Base-by-base conservation (phyloP, 2,797 vertebrate species). In the Ibycter americanus region DNA sequence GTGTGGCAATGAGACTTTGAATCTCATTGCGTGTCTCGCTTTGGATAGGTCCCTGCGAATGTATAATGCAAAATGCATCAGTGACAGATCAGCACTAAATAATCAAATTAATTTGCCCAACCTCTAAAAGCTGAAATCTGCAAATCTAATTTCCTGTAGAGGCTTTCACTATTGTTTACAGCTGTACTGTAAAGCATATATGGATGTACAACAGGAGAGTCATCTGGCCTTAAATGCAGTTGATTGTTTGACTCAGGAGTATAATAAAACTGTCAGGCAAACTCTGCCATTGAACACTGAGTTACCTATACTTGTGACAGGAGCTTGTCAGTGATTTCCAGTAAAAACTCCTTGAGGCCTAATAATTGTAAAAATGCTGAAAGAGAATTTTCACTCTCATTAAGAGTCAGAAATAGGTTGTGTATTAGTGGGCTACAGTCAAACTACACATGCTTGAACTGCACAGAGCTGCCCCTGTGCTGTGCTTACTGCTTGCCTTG, bases 121-220 rank as follows among this genome's bases (percentile, higher is more conserved):
- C n/a, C 29, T 71, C 78, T 95, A 74, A 83, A 87, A 90, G 52
- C 42, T 93, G 83, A 91, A 90, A 96, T 89, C 94, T 95, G 93
- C 82, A 96, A 97, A 95, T 95, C 83, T 96, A 85, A 93, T 96
- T 96, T 95, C 74, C 82, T 93, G 89, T 49, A 58, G 78, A 90
- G 51, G n/a, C 34, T 94, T 92, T 93, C 72, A 59, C 66, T 95
- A 62, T 89, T 92, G 83, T 96, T 95, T 95, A 96, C 95, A 97
- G 93, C 80, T 93, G 93, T 63, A 92, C 76, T 67, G 31, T 73
- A 67, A 83, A 93, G 49, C 54, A 51, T 61, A 68, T 44, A 87
- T 87, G 79, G 68, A 95, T 93, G 73, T 91, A 89, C 76, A 96
- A 78, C 83, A 65, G 32, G 85, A 95, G 93, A 97, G 74, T 95